Conservation (phyloP, 2,797 vertebrate species). For the Hyperoplus immaculatus region DNA sequence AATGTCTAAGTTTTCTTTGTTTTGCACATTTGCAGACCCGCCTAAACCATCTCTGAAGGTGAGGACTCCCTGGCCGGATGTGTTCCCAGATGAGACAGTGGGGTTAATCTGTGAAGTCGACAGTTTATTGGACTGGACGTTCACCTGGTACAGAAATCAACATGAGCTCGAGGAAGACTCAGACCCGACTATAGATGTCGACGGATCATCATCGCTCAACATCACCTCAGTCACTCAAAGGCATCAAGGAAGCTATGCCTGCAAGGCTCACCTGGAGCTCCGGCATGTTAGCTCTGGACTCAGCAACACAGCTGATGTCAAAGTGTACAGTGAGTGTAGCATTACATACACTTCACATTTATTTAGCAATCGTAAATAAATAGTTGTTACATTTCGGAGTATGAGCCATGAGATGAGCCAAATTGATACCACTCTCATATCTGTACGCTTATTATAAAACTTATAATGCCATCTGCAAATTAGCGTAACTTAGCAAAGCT, state of each 20-base stretch:
- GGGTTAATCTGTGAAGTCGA: conserved; percentile 45
- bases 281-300: conserved; percentile 15
- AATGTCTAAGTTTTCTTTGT: neutral
- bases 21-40: conserved; percentile 50
- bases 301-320: conserved; percentile 40
- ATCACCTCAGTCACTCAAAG: neutral
- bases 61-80: conserved; percentile 40
- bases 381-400: neutral
- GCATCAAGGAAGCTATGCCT: conserved; percentile 39
- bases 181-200: fast-evolving
- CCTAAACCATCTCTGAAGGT: conserved; percentile 45
- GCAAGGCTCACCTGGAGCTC: conserved; percentile 41
- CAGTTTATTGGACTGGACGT: conserved; percentile 26
- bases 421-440: neutral
- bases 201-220: neutral
- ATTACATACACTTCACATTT: neutral
- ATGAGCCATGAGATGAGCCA: neutral
- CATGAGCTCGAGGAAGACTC: fast-evolving
- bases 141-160: conserved; percentile 57
- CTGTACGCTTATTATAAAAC: neutral
- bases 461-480: neutral
- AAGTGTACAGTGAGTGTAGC: conserved; percentile 54
- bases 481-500: neutral
- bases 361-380: neutral
- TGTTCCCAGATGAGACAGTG: conserved; percentile 67